A percentile compares a stretch with the other conserved stretches of the same genome.
These are phyloP conservation scores for Cecropterus lyciades DNA, from an alignment of 1,140 invertebrate species.

Conservation along the genomic window DNA sequence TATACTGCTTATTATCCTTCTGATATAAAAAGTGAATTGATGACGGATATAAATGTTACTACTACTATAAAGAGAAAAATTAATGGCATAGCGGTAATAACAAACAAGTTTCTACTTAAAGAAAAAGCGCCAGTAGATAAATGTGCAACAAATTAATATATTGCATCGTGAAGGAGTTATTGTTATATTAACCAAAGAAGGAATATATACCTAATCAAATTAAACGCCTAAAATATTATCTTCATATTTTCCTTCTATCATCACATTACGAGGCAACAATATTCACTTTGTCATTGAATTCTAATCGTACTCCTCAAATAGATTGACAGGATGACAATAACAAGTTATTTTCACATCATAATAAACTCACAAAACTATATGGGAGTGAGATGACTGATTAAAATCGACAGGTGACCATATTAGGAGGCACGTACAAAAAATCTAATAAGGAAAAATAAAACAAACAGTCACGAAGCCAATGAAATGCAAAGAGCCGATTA, in stretches of 20 bases:
- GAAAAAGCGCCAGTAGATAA: conserved; percentile 6
- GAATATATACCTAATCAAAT: too few species aligned
- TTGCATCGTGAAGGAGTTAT: neutral
- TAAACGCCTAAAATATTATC: too few species aligned
- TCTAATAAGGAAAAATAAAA: conserved; percentile 36
- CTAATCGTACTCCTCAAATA: neutral
- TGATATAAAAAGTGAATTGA: conserved; percentile 10
- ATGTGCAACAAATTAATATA: conserved; percentile 6
- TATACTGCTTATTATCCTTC: conserved; percentile 13
- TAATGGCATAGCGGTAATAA: conserved; percentile 19
- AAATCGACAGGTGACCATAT: conserved; percentile 22
- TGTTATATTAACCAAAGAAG: neutral
- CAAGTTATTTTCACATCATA: conserved; percentile 6
- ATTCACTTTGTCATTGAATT: too few species aligned
- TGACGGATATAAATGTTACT: conserved; percentile 28
- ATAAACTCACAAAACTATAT: conserved; percentile 15
- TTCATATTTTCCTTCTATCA: too few species aligned
- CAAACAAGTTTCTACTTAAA: conserved; percentile 17
- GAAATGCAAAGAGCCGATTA: conserved; percentile 36
- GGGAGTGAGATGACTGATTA: conserved; percentile 14
- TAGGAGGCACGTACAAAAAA: conserved; percentile 17
- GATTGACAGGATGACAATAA: neutral
- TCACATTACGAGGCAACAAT: too few species aligned
- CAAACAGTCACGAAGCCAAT: conserved; percentile 34
- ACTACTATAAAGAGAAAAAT: conserved; percentile 27